These are phyloP conservation scores for Wiebesia pumilae DNA, from an alignment of 1,140 invertebrate species.

Conservation along the genomic window DNA sequence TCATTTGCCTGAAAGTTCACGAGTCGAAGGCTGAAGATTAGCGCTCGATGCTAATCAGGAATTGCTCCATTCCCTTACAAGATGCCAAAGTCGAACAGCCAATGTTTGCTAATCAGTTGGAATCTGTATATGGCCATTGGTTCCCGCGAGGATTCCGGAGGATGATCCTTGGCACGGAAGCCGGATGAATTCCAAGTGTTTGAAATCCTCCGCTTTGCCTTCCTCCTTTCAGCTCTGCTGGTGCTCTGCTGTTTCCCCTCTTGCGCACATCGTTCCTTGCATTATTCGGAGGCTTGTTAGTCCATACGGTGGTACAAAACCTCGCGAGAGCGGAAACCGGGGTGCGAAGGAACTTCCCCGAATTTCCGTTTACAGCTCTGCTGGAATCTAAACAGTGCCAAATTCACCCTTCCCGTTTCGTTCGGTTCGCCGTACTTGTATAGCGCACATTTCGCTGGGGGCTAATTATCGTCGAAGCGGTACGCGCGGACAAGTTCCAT, in stretches of 20 bases:
- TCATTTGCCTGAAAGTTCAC: not conserved
- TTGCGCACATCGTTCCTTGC: not conserved
- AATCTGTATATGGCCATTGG: not conserved
- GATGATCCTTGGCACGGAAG: slow-evolving; percentile 11
- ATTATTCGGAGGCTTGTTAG: not conserved
- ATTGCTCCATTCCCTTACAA: slow-evolving; percentile 12
- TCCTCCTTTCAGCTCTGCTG: not conserved
- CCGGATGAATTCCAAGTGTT: not conserved
- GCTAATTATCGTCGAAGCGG: not conserved
- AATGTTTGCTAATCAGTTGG: slow-evolving; percentile 14
- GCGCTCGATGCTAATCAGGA: not conserved
- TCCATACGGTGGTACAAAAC: not conserved
- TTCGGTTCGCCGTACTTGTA: not conserved
- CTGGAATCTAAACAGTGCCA: not conserved
- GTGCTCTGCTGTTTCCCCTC: not conserved
- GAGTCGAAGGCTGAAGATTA: not conserved
- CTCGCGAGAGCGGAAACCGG: not conserved
- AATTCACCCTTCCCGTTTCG: too few species aligned
- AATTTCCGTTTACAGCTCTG: not conserved
- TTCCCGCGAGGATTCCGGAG: not conserved
- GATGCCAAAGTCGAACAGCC: slow-evolving; percentile 2
- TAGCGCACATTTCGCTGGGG: not conserved
- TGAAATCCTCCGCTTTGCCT: not conserved
- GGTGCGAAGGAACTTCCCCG: not conserved
- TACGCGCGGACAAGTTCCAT: not conserved